Evolutionary conservation across 2,888 invertebrate genomes (phyloP).

Genomic region (Agriotes lineatus): DNA sequence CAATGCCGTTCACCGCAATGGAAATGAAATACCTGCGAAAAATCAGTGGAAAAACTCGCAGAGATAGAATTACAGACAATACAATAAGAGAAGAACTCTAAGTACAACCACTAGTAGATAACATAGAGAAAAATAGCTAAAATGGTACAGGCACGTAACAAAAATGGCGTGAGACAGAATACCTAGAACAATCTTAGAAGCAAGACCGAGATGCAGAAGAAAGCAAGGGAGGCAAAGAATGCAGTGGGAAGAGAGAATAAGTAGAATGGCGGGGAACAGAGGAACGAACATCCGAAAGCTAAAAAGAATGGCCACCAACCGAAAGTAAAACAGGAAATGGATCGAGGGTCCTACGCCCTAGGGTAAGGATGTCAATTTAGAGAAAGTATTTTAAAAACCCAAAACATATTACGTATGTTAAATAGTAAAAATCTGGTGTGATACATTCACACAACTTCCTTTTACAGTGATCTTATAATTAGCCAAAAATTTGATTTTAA

Average conservation of each 20-base stretch:
- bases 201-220: neutral
- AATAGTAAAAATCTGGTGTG: no score
- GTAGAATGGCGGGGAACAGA: neutral
- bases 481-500: no score
- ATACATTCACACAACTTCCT: no score
- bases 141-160: neutral
- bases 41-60: neutral
- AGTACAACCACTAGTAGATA: neutral
- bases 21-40: neutral
- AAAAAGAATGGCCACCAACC: neutral
- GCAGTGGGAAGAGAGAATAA: slow-evolving; percentile 3
- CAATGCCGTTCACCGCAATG: neutral
- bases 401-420: no score
- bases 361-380: neutral
- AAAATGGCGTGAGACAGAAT: neutral
- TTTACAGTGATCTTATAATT: no score
- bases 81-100: neutral
- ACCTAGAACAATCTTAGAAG: neutral
- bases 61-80: neutral
- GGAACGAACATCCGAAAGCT: neutral
- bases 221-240: neutral
- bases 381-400: no score
- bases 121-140: neutral
- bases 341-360: neutral
- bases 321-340: neutral